Evolutionary conservation across 1,140 invertebrate genomes (phyloP), one percentile per base, ranked within the genome.

Genomic region (Paramacrobiotus metropolitanus): DNA sequence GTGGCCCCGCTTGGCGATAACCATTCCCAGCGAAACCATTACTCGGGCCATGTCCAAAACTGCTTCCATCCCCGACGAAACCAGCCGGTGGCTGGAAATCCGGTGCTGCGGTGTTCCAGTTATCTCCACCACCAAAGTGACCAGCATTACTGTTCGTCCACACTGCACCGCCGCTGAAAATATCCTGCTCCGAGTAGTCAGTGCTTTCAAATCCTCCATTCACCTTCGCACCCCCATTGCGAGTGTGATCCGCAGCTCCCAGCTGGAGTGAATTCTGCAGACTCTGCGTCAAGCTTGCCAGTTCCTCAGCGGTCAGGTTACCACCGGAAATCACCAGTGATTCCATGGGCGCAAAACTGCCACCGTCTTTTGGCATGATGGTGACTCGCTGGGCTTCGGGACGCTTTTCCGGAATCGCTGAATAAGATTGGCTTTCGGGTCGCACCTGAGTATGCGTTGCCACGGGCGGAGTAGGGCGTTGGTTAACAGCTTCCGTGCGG

Each of bases 321-420:
- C 48, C 24, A 55, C 48, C 48, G 48, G 48, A 55, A 20, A 55
- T 55, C 4, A 55, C 48, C 24, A 55, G 48, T 24, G 48, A 55
- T 15, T 24, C 28, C 15, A 55, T 15, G 15, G 48, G 48, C 15
- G 48, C 48, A 15, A 24, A 15, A 20, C 15, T 20, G 28, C 48
- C 28, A 24, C 48, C 48, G 9, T 40, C n/a, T 9, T 55, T 55
- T 15, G 48, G 48, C 15, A 55, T 24, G 24, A 55, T 55, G 4
- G 48, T 55, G 48, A 55, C 48, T 24, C 48, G 48, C 28, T 55
- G 15, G 9, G 4, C 15, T 4, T 9, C 9, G 15, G 24, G 24
- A 20, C 4, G 15, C 48, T 55, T 15, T 28, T 55, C 4, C 24
- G 48, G 24, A n/a, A 15, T 40, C 34, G 9, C 9, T n/a, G 9